A percentile compares a stretch with the other conserved stretches of the same genome.
Evolutionary conservation across 2,797 vertebrate species (phyloP).

Genomic region (Mergus octosetaceus): DNA sequence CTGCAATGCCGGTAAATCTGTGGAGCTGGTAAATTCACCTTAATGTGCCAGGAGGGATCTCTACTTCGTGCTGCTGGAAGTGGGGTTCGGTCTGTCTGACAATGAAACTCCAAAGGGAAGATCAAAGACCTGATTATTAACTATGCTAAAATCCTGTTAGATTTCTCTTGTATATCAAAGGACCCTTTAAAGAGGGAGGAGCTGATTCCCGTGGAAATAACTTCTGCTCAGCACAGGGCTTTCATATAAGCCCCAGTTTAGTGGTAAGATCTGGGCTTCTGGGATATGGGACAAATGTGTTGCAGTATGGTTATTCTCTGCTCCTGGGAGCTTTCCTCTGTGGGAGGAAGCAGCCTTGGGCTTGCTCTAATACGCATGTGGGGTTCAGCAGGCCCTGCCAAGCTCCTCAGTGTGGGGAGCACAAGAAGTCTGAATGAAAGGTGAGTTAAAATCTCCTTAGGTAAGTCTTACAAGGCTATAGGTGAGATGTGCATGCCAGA

Average conservation of each 20-base stretch:
- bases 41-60: not conserved
- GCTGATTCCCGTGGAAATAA: constrained; percentile 15
- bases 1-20: not conserved
- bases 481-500: not conserved
- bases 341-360: not conserved
- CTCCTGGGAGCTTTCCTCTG: not conserved
- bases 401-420: not conserved
- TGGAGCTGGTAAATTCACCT: not conserved
- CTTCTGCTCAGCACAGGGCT: not conserved
- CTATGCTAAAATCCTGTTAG: constrained; percentile 39
- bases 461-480: not conserved
- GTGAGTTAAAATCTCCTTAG: not conserved
- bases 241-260: not conserved
- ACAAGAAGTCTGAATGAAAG: not conserved
- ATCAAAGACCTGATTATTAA: constrained; percentile 33
- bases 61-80: not conserved
- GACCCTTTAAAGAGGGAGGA: constrained; percentile 35
- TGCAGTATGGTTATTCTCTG: not conserved
- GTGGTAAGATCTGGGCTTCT: not conserved
- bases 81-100: not conserved
- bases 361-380: not conserved
- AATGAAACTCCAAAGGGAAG: not conserved
- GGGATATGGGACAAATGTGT: not conserved
- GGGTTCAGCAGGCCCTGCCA: not conserved
- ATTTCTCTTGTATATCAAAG: constrained; percentile 47